These are phyloP conservation scores for Campoletis sonorensis DNA, from an alignment of 1,140 invertebrate genomes.

Conservation along the genomic window DNA sequence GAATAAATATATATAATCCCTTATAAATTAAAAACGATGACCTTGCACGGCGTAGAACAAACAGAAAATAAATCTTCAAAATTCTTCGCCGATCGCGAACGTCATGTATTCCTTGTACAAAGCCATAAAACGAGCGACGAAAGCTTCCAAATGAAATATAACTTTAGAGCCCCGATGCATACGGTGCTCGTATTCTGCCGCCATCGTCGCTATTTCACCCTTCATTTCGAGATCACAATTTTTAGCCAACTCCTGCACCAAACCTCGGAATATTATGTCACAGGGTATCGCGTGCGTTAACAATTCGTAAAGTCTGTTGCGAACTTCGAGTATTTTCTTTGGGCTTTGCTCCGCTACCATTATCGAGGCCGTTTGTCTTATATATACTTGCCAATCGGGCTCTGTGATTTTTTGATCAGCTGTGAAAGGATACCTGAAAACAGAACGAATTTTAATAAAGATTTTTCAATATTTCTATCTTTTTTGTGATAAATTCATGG, in stretches of 20 bases:
- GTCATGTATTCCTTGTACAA: slow-evolving; percentile 93
- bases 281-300: slow-evolving; percentile 95
- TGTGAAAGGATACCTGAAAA: slow-evolving; percentile 87
- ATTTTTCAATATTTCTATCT: slow-evolving; percentile 7
- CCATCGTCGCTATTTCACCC: slow-evolving; percentile 88
- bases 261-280: slow-evolving; percentile 93
- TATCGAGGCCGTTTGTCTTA: slow-evolving; percentile 90
- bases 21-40: no score
- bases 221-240: slow-evolving; percentile 95
- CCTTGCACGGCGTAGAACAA: background rate
- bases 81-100: slow-evolving; percentile 76
- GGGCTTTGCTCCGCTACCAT: slow-evolving; percentile 94
- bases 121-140: slow-evolving; percentile 97
- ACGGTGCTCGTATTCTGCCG: slow-evolving; percentile 93
- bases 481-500: no score
- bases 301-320: slow-evolving; percentile 94
- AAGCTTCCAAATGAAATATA: slow-evolving; percentile 98
- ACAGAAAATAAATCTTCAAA: slow-evolving; percentile 4
- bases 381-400: slow-evolving; percentile 96
- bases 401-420: slow-evolving; percentile 88
- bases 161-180: slow-evolving; percentile 93
- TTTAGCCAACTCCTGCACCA: slow-evolving; percentile 89
- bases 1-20: no score
- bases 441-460: no score
- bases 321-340: slow-evolving; percentile 88